These are phyloP conservation scores for Xestia xanthographa DNA, from an alignment of 2,888 invertebrate species.

Conservation along the genomic window DNA sequence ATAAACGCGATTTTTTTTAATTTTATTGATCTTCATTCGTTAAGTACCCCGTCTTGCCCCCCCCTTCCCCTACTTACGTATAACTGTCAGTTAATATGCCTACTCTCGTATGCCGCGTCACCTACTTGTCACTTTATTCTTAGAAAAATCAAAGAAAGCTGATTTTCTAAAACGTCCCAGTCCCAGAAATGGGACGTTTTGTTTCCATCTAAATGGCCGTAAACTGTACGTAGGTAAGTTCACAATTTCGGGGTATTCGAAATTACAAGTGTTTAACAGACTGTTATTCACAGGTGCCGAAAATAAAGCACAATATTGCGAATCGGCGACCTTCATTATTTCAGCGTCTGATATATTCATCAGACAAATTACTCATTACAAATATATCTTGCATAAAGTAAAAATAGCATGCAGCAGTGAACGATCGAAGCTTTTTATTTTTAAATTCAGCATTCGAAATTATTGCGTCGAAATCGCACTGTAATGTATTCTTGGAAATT, in stretches of 20 bases:
- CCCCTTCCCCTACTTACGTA: too few relatives aligned
- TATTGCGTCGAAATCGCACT: conserved; percentile 18
- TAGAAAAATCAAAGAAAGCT: too few relatives aligned
- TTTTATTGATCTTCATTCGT: too few relatives aligned
- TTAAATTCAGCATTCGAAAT: conserved; percentile 22
- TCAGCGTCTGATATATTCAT: conserved; percentile 7
- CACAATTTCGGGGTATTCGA: not conserved
- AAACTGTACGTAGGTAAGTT: too few relatives aligned
- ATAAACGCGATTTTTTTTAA: too few relatives aligned
- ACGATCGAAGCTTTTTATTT: conserved; percentile 33
- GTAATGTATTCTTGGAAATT: not conserved
- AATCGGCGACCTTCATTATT: not conserved
- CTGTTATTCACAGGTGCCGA: not conserved
- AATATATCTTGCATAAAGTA: conserved; percentile 22
- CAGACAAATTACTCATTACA: conserved; percentile 30
- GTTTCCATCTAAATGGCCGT: too few relatives aligned
- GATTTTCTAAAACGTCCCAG: too few relatives aligned
- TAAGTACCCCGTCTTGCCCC: too few relatives aligned
- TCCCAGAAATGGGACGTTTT: too few relatives aligned
- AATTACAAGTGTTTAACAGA: not conserved
- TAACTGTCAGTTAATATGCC: too few relatives aligned
- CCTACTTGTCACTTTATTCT: too few relatives aligned
- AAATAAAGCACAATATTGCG: not conserved
- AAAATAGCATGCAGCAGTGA: conserved; percentile 36
- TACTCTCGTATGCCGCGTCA: too few relatives aligned